Percentiles rank a stretch among this genome's conserved stretches.
Conservation (phyloP, 1,140 invertebrate species). For the Paralvinella palmiformis region DNA sequence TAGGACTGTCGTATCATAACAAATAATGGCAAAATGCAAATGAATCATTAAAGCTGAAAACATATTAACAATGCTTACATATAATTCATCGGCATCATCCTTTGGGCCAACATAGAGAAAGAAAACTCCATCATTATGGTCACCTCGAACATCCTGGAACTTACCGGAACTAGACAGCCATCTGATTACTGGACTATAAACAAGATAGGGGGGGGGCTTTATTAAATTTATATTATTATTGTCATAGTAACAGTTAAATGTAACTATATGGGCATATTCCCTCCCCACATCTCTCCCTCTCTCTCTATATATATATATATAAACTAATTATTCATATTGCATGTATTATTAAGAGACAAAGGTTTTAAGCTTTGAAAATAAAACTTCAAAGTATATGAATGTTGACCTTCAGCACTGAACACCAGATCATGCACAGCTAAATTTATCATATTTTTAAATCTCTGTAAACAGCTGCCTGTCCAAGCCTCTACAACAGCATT, state of each 20-base stretch:
- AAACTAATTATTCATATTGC: background rate
- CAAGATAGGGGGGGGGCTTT: background rate
- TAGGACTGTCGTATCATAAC: background rate
- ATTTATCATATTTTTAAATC: too few relatives aligned
- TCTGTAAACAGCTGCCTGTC: too few relatives aligned
- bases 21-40: background rate
- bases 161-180: slow-evolving; percentile 70
- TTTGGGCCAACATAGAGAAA: slow-evolving; percentile 79
- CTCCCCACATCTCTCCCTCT: background rate
- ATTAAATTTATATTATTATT: slow-evolving; percentile 8
- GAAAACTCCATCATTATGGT: slow-evolving; percentile 64
- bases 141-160: slow-evolving; percentile 66
- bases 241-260: background rate
- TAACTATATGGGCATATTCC: background rate
- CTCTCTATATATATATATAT: background rate
- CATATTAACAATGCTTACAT: slow-evolving; percentile 56
- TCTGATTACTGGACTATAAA: slow-evolving; percentile 67
- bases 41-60: slow-evolving; percentile 7
- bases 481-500: too few relatives aligned
- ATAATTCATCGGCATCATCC: slow-evolving; percentile 61
- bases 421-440: too few relatives aligned
- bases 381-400: too few relatives aligned
- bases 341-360: background rate
- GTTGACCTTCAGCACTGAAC: too few relatives aligned
- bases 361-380: too few relatives aligned